phyloP scores from a whole-genome alignment of 2,113 vertebrate species.

The Aldabrachelys gigantea region DNA sequence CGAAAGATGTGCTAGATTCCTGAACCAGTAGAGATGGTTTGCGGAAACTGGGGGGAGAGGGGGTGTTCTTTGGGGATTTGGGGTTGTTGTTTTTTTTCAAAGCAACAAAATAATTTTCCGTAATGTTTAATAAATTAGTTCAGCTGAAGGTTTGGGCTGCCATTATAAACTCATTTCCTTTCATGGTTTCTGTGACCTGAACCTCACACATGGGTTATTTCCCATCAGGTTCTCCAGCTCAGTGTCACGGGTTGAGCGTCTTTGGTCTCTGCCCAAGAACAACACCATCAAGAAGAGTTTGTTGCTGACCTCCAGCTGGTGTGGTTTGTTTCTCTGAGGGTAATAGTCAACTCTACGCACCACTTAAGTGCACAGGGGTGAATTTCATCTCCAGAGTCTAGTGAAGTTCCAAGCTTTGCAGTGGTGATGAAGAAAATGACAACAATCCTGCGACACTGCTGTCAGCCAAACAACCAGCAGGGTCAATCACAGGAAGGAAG shows the following conservation, averaged over 20 bases:
- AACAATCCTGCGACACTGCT: not conserved
- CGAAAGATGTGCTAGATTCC: not conserved
- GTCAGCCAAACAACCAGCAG: not conserved
- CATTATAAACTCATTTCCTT: not conserved
- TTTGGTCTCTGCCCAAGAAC: not conserved
- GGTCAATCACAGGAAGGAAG: not conserved
- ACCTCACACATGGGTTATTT: not conserved
- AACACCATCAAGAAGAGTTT: not conserved
- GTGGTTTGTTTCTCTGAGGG: not conserved
- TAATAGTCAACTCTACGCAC: not conserved
- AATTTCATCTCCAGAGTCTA: not conserved
- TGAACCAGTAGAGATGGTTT: not conserved
- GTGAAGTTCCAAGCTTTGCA: not conserved
- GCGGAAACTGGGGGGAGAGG: not conserved
- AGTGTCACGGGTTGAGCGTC: not conserved
- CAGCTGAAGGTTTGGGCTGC: not conserved
- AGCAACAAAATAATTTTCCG: not conserved
- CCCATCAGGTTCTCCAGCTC: not conserved
- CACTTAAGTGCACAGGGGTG: not conserved
- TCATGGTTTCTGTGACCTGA: not conserved
- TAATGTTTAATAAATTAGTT: not conserved
- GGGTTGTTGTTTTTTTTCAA: not conserved
- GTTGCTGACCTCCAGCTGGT: not conserved
- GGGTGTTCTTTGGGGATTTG: not conserved
- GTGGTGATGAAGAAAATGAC: no score